Base-by-base conservation (phyloP, 2,797 vertebrate species). In the Chloroceryle amazona region DNA sequence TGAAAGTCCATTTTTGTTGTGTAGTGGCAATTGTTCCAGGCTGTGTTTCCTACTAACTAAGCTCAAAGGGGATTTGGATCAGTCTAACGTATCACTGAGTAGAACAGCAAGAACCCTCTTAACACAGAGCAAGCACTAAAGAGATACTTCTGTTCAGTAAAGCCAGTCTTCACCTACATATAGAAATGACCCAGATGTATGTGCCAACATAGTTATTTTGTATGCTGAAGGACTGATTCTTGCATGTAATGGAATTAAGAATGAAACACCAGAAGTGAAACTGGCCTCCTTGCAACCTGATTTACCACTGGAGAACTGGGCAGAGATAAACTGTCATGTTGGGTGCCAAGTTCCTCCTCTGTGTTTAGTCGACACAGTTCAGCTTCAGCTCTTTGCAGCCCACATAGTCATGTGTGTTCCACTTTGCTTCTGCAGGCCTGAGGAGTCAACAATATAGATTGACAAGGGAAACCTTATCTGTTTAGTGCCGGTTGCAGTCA, bases 231-330 rank as follows among this genome's bases (percentile, higher is more conserved):
- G 28, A 60, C 55, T 78, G 33, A 16, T 86, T 71, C 18, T 13
- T 83, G 44, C 52, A 41, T 0, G 1, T 55, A 37, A n/a, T 71
- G 44, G 55, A 76, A 80, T 70, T 60, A 52, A 86, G 63, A 76
- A 57, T 46, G 18, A 88, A 95, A 82, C 68, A 71, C 65, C 49
- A 68, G 86, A 82, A 86, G 62, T 58, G 54, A 89, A 91, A 85
- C 16, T 81, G 60, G 21, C 10, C 37, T 88, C 26, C 19, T 11
- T 49, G 72, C 39, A 46, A 2, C 61, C 33, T 52, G 52, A 18
- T 85, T 76, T 91, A 87, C 75, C 71, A 18, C 31, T 33, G 54
- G 26, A 49, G 49, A 83, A 2, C 28, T 54, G 73, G n/a, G 65
- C 22, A 81, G 61, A 72, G 39, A 26, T 67, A 10, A 74, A 10